Percentiles rank a stretch among this genome's conserved stretches.
These are phyloP conservation scores for Scaptomyza flava DNA, from an alignment of 2,888 invertebrate species.

Conservation along the genomic window DNA sequence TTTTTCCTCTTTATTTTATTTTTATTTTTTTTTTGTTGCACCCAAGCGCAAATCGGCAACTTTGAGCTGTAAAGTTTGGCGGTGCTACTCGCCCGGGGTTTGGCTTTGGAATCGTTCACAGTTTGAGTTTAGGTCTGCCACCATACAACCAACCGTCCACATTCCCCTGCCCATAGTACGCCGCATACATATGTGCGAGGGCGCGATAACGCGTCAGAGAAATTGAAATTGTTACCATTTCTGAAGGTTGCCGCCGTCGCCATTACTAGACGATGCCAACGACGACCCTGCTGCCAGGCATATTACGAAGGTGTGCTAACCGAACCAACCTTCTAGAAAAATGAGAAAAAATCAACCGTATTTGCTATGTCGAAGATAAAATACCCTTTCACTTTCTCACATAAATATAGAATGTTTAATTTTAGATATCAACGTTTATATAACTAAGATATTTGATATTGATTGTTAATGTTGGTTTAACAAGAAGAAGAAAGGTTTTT, in stretches of 20 bases:
- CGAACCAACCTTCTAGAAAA: slow-evolving; percentile 18
- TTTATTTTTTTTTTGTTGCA: slow-evolving; percentile 51
- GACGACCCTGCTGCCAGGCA: slow-evolving; percentile 41
- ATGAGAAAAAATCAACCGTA: background rate
- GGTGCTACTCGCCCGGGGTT: slow-evolving; percentile 43
- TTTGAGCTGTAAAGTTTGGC: slow-evolving; percentile 73
- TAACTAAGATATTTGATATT: no score
- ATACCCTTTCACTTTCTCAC: background rate
- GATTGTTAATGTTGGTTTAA: no score
- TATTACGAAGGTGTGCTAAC: slow-evolving; percentile 63
- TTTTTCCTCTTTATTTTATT: slow-evolving; percentile 2
- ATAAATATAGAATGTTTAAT: no score
- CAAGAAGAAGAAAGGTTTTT: no score
- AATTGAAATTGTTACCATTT: slow-evolving; percentile 81
- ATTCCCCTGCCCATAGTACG: slow-evolving; percentile 1
- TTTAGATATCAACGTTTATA: background rate
- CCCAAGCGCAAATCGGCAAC: slow-evolving; percentile 77
- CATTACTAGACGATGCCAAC: slow-evolving; percentile 67
- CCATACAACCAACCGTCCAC: background rate
- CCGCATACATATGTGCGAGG: slow-evolving; percentile 79
- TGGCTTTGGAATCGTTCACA: slow-evolving; percentile 34
- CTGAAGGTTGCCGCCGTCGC: slow-evolving; percentile 72
- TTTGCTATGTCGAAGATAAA: background rate
- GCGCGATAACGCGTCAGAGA: slow-evolving; percentile 79
- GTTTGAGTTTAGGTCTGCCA: slow-evolving; percentile 31